Evolutionary conservation across 2,888 invertebrate species (phyloP), one percentile per base, ranked within the genome.

Genomic region (Caenorhabditis japonica): DNA sequence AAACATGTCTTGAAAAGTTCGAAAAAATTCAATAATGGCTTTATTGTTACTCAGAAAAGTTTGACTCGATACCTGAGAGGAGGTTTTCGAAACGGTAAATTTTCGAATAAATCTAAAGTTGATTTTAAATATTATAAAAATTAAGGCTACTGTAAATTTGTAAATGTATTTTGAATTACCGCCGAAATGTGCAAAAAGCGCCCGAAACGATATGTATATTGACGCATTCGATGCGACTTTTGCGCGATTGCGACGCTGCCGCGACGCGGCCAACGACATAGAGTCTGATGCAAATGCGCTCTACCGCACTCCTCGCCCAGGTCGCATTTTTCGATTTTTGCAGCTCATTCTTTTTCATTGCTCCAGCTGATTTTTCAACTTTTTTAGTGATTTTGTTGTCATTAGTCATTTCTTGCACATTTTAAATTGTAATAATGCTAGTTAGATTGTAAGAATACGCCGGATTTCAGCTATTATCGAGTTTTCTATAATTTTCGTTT

Each of bases 151-250:
- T n/a, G n/a, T n/a, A n/a, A n/a, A n/a, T n/a, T n/a, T n/a, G n/a
- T n/a, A n/a, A n/a, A n/a, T n/a, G n/a, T n/a, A n/a, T n/a, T 71
- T 71, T n/a, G 17, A 71, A 71, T 38, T 56, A 36, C 62, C 71
- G 61, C 71, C 71, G 51, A 52, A 58, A 23, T 43, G 56, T 49
- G 62, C 56, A 21, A 38, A 62, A 71, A 58, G 46, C 21, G 62
- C 62, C 56, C 62, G 52, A 58, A 58, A 61, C 58, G 23, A 34
- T 34, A 15, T 47, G n/a, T 46, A 72, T 30, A 58, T 72, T 72
- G 71, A 72, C 71, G 71, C 71, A 39, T 61, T 51, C 41, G 51
- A 34, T 34, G 64, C 49, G 55, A 25, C 39, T 23, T 30, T 30
- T 30, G 23, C 51, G 23, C 51, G 44, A 25, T 17, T 49, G 64